Evolutionary conservation across 2,888 invertebrate species (phyloP).

Genomic region (Litoditis marina): DNA sequence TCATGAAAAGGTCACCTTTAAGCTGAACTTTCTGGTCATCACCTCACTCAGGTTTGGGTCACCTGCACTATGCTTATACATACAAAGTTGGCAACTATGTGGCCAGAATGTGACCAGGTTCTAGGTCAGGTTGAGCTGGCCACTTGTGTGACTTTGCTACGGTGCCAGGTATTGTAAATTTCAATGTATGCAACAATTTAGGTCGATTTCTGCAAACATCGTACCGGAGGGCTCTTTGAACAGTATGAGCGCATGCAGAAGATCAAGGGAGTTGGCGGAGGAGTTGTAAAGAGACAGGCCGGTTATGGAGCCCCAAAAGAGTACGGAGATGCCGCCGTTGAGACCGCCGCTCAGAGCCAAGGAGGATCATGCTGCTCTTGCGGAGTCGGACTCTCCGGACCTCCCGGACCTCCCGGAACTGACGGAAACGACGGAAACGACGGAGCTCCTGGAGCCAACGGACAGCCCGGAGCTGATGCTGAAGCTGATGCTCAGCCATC

Average conservation of each 20-base stretch:
- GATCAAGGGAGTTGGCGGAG: constrained; percentile 50
- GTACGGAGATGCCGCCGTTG: constrained; percentile 31
- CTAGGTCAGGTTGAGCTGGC: too few species aligned
- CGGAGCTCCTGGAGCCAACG: constrained; percentile 27
- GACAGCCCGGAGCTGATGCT: constrained; percentile 42
- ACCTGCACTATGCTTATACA: too few species aligned
- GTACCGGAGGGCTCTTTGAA: constrained; percentile 49
- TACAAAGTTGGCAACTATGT: too few species aligned
- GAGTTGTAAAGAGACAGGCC: constrained; percentile 48
- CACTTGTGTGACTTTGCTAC: too few species aligned
- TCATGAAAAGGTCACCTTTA: too few species aligned
- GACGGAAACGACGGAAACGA: constrained; percentile 41
- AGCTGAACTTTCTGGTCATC: too few species aligned
- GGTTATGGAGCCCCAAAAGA: constrained; percentile 37
- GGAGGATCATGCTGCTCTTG: constrained; percentile 48
- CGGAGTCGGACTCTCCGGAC: constrained; percentile 45
- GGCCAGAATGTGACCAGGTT: too few species aligned
- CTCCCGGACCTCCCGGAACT: constrained; percentile 46
- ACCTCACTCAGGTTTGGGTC: too few species aligned
- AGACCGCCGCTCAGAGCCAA: constrained; percentile 23
- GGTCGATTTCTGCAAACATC: constrained; percentile 55
- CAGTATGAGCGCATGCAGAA: constrained; percentile 49
- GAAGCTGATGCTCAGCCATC: constrained; percentile 39
- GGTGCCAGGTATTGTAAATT: too few species aligned
- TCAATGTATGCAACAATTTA: too few species aligned